These are phyloP conservation scores for Anthopleura xanthogrammica DNA, from an alignment of 92 coral and sea anemone species.

Conservation along the genomic window DNA sequence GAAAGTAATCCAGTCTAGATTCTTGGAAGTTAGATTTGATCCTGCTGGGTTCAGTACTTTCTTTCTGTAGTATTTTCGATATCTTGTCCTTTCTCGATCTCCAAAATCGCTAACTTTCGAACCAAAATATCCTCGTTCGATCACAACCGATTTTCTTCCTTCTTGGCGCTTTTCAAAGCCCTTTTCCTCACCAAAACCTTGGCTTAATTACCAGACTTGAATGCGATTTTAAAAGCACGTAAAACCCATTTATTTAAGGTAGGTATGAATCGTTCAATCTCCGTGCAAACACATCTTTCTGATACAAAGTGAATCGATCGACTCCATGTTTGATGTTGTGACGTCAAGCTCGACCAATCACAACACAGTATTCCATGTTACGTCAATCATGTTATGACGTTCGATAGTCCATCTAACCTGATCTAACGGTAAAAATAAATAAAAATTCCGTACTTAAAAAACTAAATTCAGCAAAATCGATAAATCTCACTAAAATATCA, in stretches of 20 bases:
- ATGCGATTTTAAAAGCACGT: not conserved
- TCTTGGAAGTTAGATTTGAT: slow-evolving; percentile 3
- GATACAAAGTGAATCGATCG: slow-evolving; percentile 32
- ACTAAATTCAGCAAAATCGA: not conserved
- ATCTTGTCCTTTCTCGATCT: slow-evolving; percentile 12
- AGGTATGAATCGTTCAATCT: not conserved
- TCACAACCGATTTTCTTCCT: slow-evolving; percentile 2
- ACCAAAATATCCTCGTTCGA: not conserved
- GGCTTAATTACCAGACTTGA: not conserved
- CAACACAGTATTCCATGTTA: slow-evolving; percentile 15
- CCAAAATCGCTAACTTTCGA: slow-evolving; percentile 11
- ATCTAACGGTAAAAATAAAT: not conserved
- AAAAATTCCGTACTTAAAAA: not conserved
- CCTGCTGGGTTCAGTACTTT: slow-evolving; percentile 25
- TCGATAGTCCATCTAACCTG: not conserved
- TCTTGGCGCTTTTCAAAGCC: not conserved
- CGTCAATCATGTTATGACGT: slow-evolving; percentile 36
- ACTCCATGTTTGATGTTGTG: slow-evolving; percentile 84
- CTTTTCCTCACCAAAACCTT: not conserved
- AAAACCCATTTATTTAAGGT: not conserved
- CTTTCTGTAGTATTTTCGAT: slow-evolving; percentile 11
- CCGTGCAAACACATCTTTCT: not conserved
- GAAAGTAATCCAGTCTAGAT: slow-evolving; percentile 8
- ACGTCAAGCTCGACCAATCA: slow-evolving; percentile 88
- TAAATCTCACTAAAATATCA: not conserved